Base-by-base conservation (phyloP, 2,113 vertebrate species). In the Myiagra hebetior region DNA sequence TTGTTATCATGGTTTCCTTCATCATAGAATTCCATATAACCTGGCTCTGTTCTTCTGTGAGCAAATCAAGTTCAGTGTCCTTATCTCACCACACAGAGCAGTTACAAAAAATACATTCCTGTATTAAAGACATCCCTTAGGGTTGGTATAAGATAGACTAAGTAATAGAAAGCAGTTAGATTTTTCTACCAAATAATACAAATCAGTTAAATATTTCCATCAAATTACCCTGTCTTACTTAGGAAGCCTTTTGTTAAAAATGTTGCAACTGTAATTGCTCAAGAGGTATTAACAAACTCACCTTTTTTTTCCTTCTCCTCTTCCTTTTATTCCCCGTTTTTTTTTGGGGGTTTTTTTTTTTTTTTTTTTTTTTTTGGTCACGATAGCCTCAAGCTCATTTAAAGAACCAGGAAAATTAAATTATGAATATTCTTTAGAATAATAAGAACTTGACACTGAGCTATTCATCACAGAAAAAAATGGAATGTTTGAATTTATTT, bases 321-420 rank as follows among this genome's bases (percentile, higher is more conserved):
- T 19, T 16, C 10, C 12, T 5, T 28, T 35, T 28, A 52, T 22
- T 0, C 0, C 7, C 49, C 4, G 37, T 37, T 37, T 37, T 37
- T 37, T 37, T 37, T 8, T n/a, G n/a, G n/a, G n/a, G n/a, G n/a
- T n/a, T n/a, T 37, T 37, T 37, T 8, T 37, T 37, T 37, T 37
- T 37, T 37, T 37, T 37, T 37, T 37, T 37, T 1, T 2, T 2
- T 15, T 73, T 86, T 97, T 89, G 76, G 26, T 89, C 42, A 82
- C 22, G 80, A 80, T 86, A 64, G 18, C 14, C 77, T 81, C 70
- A 62, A 86, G 35, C 11, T 91, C 37, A 91, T 87, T 93, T 96
- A 94, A 97, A 97, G 55, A 10, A 49, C 22, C 41, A 76, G 37
- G 37, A 80, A 94, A 93, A 96, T 91, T 78, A 94, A 90, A 96